Evolutionary conservation across 2,888 invertebrate genomes (phyloP).

Genomic region (Odontothrips loti): DNA sequence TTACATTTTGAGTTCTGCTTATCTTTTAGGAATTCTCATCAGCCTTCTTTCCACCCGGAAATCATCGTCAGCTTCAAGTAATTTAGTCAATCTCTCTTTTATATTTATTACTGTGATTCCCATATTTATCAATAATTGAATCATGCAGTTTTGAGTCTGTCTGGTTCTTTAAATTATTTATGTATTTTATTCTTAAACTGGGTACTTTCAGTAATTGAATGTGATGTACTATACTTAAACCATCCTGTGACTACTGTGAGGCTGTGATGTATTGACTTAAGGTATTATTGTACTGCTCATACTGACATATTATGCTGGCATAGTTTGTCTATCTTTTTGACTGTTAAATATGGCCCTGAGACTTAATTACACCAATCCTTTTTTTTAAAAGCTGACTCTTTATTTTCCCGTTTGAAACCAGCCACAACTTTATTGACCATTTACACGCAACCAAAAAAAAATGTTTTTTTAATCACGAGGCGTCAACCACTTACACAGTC

Average conservation of each 20-base stretch:
- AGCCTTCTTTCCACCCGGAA: neutral
- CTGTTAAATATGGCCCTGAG: no score
- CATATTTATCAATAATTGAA: no score
- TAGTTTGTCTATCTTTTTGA: neutral
- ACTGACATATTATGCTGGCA: constrained; percentile 1
- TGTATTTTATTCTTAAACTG: neutral
- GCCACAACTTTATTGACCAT: no score
- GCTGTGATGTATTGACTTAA: constrained; percentile 11
- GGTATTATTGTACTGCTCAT: neutral
- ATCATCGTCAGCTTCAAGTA: neutral
- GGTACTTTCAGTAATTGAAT: neutral
- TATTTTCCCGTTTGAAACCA: no score
- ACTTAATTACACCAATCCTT: no score
- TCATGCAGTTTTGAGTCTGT: no score
- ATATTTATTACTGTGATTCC: neutral
- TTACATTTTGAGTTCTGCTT: neutral
- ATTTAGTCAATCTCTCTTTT: neutral
- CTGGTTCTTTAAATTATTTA: neutral
- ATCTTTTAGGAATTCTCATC: constrained; percentile 14
- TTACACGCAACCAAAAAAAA: no score
- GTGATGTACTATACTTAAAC: neutral
- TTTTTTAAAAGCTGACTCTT: no score
- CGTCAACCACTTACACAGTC: neutral
- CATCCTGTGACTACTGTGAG: constrained; percentile 7
- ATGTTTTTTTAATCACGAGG: no score